phyloP scores from a whole-genome alignment of 2,113 vertebrate species.

The Bungarus multicinctus region DNA sequence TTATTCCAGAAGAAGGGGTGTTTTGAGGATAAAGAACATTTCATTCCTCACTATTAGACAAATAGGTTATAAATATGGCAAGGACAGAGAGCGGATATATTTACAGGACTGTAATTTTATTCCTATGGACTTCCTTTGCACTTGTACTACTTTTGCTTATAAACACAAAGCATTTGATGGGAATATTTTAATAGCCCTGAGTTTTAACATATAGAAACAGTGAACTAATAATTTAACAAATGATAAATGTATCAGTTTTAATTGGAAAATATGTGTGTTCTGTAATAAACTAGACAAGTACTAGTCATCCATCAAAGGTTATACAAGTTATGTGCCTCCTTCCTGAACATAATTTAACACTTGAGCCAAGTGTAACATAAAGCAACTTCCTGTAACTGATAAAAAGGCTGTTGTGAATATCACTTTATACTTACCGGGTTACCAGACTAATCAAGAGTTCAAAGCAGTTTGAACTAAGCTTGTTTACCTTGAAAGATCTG shows the following conservation, averaged over 20 bases:
- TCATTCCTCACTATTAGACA: conserved; percentile 24
- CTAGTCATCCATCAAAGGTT: conserved; percentile 19
- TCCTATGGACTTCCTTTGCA: conserved; percentile 53
- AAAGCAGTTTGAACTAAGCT: conserved; percentile 39
- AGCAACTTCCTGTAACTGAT: conserved; percentile 47
- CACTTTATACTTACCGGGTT: conserved; percentile 34
- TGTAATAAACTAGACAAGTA: neutral
- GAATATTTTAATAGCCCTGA: neutral
- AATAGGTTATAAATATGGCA: conserved; percentile 53
- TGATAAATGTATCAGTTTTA: neutral
- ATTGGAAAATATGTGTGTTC: neutral
- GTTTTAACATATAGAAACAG: neutral
- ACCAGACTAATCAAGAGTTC: conserved; percentile 46
- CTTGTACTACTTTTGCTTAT: conserved; percentile 27
- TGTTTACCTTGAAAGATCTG: conserved; percentile 56
- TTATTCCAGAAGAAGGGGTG: neutral
- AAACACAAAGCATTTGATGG: conserved; percentile 13
- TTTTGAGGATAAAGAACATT: neutral
- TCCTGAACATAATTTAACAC: conserved; percentile 19
- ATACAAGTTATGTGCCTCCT: conserved; percentile 7
- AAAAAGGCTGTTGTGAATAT: conserved; percentile 38
- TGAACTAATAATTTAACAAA: conserved; percentile 1
- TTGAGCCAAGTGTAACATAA: conserved; percentile 54
- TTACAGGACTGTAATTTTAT: conserved; percentile 47
- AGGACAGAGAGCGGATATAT: conserved; percentile 28